These are phyloP conservation scores for Parazoanthus atlanticus DNA, from an alignment of 92 coral and sea anemone genomes.

Conservation along the genomic window DNA sequence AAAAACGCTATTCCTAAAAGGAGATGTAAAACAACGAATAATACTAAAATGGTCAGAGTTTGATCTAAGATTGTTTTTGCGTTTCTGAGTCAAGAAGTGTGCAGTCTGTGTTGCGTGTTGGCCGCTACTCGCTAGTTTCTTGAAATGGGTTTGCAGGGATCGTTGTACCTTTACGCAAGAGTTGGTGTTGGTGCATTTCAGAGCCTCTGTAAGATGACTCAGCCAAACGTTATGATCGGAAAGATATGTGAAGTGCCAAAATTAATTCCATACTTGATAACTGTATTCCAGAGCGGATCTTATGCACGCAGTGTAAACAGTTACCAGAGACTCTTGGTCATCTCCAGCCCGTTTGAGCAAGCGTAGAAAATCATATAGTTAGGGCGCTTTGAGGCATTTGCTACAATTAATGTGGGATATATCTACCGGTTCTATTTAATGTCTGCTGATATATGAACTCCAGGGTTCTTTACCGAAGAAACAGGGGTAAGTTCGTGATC, in stretches of 20 bases:
- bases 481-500: neutral
- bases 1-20: neutral
- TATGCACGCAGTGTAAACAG: neutral
- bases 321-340: neutral
- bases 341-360: neutral
- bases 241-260: neutral
- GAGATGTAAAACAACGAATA: neutral
- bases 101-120: neutral
- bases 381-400: slow-evolving; percentile 31
- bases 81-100: neutral
- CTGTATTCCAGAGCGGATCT: neutral
- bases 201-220: too few relatives aligned
- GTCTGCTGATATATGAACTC: slow-evolving; percentile 10
- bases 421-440: slow-evolving; percentile 32
- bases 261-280: too few relatives aligned
- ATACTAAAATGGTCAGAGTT: neutral
- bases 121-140: too few relatives aligned
- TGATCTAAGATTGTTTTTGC: neutral
- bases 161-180: too few relatives aligned
- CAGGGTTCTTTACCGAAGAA: neutral
- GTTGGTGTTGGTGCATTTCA: too few relatives aligned
- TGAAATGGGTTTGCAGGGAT: too few relatives aligned
- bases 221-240: too few relatives aligned
- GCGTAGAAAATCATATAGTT: slow-evolving; percentile 7
- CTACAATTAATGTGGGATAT: slow-evolving; percentile 3